Conservation (phyloP, 2,797 vertebrate species). For the Acipenser ruthenus region DNA sequence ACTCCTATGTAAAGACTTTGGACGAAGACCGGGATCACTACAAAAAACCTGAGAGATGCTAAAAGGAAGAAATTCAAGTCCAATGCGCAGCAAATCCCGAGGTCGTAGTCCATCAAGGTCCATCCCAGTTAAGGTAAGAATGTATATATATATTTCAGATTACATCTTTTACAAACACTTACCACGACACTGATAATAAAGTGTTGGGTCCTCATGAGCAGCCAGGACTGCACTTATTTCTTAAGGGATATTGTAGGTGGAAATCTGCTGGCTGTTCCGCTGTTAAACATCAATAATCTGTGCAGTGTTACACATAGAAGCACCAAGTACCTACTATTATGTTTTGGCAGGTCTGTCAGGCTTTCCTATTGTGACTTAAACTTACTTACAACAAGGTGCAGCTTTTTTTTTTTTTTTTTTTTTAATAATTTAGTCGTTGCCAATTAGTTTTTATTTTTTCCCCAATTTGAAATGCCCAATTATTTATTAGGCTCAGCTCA, state of each 20-base stretch:
- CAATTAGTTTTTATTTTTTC: too few species aligned
- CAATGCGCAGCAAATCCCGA: slow-evolving; percentile 23
- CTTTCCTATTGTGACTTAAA: too few species aligned
- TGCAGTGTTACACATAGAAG: too few species aligned
- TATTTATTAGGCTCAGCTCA: too few species aligned
- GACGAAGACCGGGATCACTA: slow-evolving; percentile 47
- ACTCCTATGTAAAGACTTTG: slow-evolving; percentile 43
- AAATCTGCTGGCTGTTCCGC: neutral
- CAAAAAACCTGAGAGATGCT: slow-evolving; percentile 46
- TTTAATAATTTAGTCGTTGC: too few species aligned
- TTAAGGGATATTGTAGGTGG: neutral
- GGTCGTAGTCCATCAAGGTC: slow-evolving; percentile 31
- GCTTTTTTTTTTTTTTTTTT: too few species aligned
- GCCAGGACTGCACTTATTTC: neutral
- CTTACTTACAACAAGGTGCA: too few species aligned
- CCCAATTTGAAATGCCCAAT: too few species aligned
- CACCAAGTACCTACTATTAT: too few species aligned
- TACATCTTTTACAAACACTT: neutral
- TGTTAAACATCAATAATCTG: too few species aligned
- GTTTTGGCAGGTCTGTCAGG: too few species aligned
- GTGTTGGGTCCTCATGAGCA: neutral
- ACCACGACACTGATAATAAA: neutral
- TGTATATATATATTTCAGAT: neutral
- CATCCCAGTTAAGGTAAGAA: slow-evolving; percentile 44
- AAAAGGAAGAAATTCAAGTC: slow-evolving; percentile 44